phyloP scores from a whole-genome alignment of 2,797 vertebrate genomes.

The Graptemys geographica region DNA sequence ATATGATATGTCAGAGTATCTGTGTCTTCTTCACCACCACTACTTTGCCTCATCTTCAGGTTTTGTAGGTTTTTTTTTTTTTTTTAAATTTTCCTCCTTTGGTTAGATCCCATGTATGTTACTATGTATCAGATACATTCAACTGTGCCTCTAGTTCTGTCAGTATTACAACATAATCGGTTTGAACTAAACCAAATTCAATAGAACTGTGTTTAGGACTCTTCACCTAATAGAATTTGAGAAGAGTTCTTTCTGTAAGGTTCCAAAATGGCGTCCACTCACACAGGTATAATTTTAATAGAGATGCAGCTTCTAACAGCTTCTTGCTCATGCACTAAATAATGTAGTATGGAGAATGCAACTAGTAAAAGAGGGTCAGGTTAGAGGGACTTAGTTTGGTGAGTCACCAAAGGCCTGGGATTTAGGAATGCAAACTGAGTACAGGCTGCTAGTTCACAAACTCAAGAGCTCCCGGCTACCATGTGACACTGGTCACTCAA shows the following conservation, averaged over 20 bases:
- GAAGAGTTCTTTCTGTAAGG: not conserved
- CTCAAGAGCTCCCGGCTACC: not conserved
- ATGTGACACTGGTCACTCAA: not conserved
- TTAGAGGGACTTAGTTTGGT: not conserved
- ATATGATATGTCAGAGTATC: not conserved
- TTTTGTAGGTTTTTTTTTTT: not conserved
- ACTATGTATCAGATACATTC: not conserved
- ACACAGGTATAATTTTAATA: not conserved
- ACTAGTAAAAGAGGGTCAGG: not conserved
- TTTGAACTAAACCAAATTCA: not conserved
- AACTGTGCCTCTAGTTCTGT: not conserved
- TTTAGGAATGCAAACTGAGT: not conserved
- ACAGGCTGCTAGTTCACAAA: rapidly evolving
- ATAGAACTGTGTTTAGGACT: not conserved
- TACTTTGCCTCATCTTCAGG: not conserved
- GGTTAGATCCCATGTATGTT: not conserved
- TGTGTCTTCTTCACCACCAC: not conserved
- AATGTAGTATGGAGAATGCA: not conserved
- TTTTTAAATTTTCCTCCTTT: not conserved
- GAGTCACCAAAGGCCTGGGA: not conserved
- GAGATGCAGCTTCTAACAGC: not conserved
- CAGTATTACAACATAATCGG: not conserved
- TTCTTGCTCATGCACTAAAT: not conserved
- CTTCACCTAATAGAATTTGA: not conserved
- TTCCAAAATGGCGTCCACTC: not conserved